Evolutionary conservation across 2,797 vertebrate genomes (phyloP).

Genomic region (Helostoma temminkii): DNA sequence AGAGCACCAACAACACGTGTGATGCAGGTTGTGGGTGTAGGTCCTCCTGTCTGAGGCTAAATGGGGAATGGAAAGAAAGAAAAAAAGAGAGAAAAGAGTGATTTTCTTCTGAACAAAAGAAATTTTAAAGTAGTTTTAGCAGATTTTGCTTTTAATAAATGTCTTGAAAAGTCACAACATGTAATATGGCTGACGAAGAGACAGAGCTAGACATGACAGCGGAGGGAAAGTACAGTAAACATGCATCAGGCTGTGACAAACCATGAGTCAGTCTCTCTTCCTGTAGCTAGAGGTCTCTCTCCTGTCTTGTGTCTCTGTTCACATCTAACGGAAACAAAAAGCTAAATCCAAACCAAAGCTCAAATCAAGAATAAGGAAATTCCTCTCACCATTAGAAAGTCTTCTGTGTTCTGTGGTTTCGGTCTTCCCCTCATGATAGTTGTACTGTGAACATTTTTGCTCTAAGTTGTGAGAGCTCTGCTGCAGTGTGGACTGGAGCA

Average conservation of each 20-base stretch:
- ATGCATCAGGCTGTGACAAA: constrained; percentile 24
- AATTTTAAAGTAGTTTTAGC: not conserved
- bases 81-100: too few relatives aligned
- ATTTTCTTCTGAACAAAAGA: not conserved
- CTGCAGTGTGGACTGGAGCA: constrained; percentile 24
- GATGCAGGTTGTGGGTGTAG: constrained; percentile 1
- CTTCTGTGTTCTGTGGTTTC: accelerated
- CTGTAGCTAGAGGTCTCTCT: constrained; percentile 11
- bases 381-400: constrained; percentile 49
- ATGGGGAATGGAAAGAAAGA: constrained; percentile 64
- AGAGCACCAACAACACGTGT: not conserved
- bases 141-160: not conserved
- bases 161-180: not conserved
- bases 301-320: not conserved
- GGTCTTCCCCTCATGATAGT: not conserved
- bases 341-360: not conserved
- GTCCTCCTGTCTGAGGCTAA: constrained; percentile 21
- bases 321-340: not conserved
- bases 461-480: constrained; percentile 34
- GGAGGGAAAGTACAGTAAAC: not conserved
- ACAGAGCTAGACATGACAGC: not conserved
- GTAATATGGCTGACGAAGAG: not conserved
- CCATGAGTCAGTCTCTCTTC: constrained; percentile 15
- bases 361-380: not conserved
- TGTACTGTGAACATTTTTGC: not conserved